phyloP scores from a whole-genome alignment of 2,888 invertebrate genomes.

The Rhagophthalmus giganteus region DNA sequence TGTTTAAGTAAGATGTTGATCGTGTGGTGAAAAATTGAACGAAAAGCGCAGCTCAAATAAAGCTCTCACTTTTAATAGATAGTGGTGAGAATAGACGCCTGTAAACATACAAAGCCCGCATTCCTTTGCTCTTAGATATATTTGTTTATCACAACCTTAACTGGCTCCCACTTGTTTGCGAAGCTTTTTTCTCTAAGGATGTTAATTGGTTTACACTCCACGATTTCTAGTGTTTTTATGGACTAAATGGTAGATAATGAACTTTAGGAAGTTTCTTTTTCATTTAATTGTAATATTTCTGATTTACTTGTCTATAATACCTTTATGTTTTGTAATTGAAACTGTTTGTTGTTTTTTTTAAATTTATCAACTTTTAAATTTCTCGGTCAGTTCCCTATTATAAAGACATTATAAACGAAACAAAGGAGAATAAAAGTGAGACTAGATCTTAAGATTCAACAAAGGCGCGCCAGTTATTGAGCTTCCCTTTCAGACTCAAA shows the following conservation, averaged over 20 bases:
- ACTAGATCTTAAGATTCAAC: conserved; percentile 37
- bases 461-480: conserved; percentile 31
- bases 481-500: conserved; percentile 8
- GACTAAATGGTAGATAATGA: no score
- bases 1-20: no score
- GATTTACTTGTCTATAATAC: neutral
- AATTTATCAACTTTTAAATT: conserved; percentile 44
- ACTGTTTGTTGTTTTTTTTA: neutral
- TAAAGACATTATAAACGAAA: conserved; percentile 47
- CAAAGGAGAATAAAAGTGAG: conserved; percentile 47
- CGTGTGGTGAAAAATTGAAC: no score
- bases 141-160: conserved; percentile 22
- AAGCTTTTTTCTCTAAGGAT: conserved; percentile 17
- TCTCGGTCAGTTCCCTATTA: conserved; percentile 43
- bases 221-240: no score
- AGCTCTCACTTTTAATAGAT: conserved; percentile 24
- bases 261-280: no score
- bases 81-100: conserved; percentile 23
- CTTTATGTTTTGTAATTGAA: no score
- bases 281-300: neutral
- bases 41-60: no score
- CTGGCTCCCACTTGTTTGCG: conserved; percentile 22
- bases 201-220: conserved; percentile 22
- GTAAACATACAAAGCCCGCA: conserved; percentile 19
- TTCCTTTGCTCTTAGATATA: conserved; percentile 20